Percentiles rank a stretch among this genome's conserved stretches.
These are phyloP conservation scores for Mesoligia furuncula DNA, from an alignment of 2,888 invertebrate species.

Conservation along the genomic window DNA sequence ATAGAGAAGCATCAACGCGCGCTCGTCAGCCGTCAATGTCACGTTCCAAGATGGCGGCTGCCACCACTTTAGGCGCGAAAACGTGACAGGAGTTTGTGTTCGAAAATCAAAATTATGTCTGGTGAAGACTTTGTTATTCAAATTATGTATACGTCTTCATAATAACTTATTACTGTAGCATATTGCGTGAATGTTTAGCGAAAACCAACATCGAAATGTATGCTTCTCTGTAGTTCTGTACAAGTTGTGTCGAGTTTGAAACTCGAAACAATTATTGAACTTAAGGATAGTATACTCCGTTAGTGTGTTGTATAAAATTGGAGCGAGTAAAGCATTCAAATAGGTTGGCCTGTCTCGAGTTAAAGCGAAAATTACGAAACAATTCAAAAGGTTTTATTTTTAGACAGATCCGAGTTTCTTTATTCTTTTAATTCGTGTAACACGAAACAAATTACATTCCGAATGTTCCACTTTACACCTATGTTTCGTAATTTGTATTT, in stretches of 20 bases:
- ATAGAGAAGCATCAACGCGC: slow-evolving; percentile 82
- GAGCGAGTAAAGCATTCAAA: slow-evolving; percentile 10
- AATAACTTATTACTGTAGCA: slow-evolving; percentile 61
- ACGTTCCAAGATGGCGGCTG: slow-evolving; percentile 87
- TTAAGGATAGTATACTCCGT: background rate
- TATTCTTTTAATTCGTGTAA: slow-evolving; percentile 30
- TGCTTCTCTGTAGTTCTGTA: slow-evolving; percentile 15
- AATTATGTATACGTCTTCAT: slow-evolving; percentile 63
- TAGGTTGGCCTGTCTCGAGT: background rate
- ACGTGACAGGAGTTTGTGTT: slow-evolving; percentile 80
- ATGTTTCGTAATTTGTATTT: slow-evolving; percentile 27
- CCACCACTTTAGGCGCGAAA: slow-evolving; percentile 82
- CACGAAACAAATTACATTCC: slow-evolving; percentile 50
- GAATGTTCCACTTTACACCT: slow-evolving; percentile 40
- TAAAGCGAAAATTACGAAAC: slow-evolving; percentile 24
- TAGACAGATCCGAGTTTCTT: slow-evolving; percentile 21
- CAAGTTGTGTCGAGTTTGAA: slow-evolving; percentile 29
- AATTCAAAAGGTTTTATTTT: slow-evolving; percentile 39
- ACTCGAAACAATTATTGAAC: slow-evolving; percentile 28
- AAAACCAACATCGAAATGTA: slow-evolving; percentile 45
- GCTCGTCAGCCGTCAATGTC: slow-evolving; percentile 76
- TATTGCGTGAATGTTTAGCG: slow-evolving; percentile 42
- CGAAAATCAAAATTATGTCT: slow-evolving; percentile 72
- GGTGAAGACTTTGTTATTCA: slow-evolving; percentile 63
- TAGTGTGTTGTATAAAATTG: slow-evolving; percentile 13